Percentiles rank a stretch among this genome's conserved stretches.
Evolutionary conservation across 2,113 vertebrate genomes (phyloP).

Genomic region (Odobenus rosmarus): DNA sequence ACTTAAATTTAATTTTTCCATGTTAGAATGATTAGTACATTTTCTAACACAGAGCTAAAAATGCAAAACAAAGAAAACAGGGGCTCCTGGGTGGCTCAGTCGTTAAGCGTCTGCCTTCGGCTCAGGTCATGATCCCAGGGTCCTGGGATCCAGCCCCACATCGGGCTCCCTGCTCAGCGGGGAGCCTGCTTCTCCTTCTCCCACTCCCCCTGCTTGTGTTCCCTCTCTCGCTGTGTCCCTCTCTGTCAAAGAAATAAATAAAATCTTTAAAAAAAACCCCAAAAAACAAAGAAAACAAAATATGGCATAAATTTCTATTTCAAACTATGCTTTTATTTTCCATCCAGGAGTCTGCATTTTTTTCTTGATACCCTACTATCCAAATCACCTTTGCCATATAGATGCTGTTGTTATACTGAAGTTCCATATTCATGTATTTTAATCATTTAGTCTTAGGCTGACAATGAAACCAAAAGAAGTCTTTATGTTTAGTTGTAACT

Average conservation of each 20-base stretch:
- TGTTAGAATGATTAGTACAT: not conserved
- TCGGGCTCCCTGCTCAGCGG: no score
- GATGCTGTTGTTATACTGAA: not conserved
- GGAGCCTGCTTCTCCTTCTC: no score
- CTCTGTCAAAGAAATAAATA: no score
- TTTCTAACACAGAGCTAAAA: not conserved
- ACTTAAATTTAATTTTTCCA: not conserved
- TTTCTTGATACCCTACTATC: not conserved
- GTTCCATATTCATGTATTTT: conserved; percentile 21
- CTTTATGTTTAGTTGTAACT: not conserved
- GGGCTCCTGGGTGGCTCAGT: no score
- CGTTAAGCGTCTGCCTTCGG: no score
- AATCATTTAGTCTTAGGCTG: not conserved
- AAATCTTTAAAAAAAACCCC: no score
- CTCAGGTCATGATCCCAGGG: no score
- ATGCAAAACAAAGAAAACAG: not conserved
- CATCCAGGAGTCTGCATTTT: not conserved
- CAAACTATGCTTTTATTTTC: not conserved
- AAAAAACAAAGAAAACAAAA: not conserved
- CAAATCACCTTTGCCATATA: not conserved
- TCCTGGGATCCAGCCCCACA: no score
- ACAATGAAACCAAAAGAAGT: not conserved
- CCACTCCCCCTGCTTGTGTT: no score
- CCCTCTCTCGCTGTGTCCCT: no score
- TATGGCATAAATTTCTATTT: not conserved